These are phyloP conservation scores for Nymphicus hollandicus DNA, from an alignment of 2,113 vertebrate genomes.

Conservation along the genomic window DNA sequence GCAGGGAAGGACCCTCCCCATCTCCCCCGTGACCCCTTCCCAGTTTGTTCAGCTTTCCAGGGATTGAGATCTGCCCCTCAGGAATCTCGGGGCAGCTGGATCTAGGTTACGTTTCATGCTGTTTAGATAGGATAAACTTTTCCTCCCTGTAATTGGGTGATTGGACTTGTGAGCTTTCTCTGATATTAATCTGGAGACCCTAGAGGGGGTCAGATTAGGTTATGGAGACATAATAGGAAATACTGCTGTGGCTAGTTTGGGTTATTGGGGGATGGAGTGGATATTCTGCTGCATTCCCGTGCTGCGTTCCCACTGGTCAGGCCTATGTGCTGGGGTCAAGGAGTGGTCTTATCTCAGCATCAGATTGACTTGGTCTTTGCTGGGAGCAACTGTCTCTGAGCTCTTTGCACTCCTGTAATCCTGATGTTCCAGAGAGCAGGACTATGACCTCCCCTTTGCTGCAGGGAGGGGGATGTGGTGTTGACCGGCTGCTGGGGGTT, in stretches of 20 bases:
- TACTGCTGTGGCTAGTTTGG: conserved; percentile 65
- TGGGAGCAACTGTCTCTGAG: neutral
- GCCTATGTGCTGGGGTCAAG: neutral
- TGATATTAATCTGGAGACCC: conserved; percentile 66
- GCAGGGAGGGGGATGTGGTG: neutral
- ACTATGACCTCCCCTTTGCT: neutral
- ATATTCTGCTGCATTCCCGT: conserved; percentile 17
- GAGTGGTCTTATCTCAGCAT: neutral
- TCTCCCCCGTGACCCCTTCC: conserved; percentile 1
- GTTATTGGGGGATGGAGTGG: conserved; percentile 50
- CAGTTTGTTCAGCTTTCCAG: conserved; percentile 61
- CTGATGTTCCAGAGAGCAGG: neutral
- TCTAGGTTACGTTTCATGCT: conserved; percentile 65
- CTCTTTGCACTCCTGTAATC: neutral
- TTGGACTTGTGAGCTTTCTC: conserved; percentile 59
- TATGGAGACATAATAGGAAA: conserved; percentile 77
- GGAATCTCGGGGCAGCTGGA: conserved; percentile 1
- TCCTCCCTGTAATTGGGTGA: conserved; percentile 67
- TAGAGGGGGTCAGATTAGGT: conserved; percentile 65
- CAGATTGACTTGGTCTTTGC: neutral
- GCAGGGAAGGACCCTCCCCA: conserved; percentile 6
- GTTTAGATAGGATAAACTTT: conserved; percentile 75
- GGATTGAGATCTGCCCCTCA: conserved; percentile 52
- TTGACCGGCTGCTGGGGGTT: neutral
- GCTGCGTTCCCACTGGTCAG: neutral